Evolutionary conservation across 2,888 invertebrate genomes (phyloP), one percentile per base, ranked within the genome.

Genomic region (Dinocampus coccinellae): DNA sequence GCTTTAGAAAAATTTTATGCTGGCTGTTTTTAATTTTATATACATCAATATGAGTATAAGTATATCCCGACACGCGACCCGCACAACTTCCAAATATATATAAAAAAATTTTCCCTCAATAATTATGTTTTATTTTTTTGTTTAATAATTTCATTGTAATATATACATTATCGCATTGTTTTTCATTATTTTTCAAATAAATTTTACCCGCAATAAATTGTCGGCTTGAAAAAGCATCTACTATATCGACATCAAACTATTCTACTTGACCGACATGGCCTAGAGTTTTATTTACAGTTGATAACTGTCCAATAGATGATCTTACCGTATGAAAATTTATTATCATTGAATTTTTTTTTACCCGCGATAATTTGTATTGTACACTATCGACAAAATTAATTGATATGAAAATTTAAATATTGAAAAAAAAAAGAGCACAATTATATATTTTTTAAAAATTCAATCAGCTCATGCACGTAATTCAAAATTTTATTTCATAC

Each of bases 1-100:
- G 85, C 76, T 82, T 78, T 78, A 63, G 74, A 58, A 73, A 76
- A 69, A 61, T 57, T 70, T 75, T 70, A 83, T 84, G 80, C 80
- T 79, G 81, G 81, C 76, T 29, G 1, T 58, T 7, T 33, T 16
- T 16, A 47, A 6, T 47, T 47, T 47, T 47, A 47, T 47, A 47
- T 7, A 20, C 9, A 47, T 47, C 2, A 20, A 16, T 20, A 4
- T 16, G 16, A 4, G 16, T 39, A 53, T 11, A 33, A n/a, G 33
- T 16, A 58, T n/a, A 3, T 6, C n/a, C 47, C 26, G 63, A 63
- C 63, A 63, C 63, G 63, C 42, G 63, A 63, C 63, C 63, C 63
- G 61, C 39, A 39, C 39, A 20, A 9, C 39, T n/a, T 16, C 29
- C n/a, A 26, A 29, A 58, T 16, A 29, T 4, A 55, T 22, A 57